Evolutionary conservation across 2,113 vertebrate species (phyloP), one percentile per base, ranked within the genome.

Genomic region (Clupea harengus): DNA sequence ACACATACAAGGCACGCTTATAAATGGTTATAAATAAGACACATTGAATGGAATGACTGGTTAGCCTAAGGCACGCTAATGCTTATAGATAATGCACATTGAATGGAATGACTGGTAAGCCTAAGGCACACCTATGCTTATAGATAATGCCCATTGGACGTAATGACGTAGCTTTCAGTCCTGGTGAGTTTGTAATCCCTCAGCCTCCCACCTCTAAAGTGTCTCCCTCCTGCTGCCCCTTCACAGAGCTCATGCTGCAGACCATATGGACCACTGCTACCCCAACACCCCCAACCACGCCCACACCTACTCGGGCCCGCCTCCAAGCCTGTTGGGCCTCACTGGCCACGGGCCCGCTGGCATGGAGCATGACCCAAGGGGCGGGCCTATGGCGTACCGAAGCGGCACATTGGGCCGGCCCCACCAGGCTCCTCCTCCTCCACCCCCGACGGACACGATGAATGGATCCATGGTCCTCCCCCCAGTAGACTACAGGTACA

Each of bases 381-480:
- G 95, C 1, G 94, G 96, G n/a, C 92, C 94, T 0, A 93, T 96
- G 92, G 96, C 95, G 0, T 94, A 95, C 20, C 95, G 97, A 85
- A 96, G 97, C 0, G 95, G 95, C 88, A 97, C 97, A 18, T 92
- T 98, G 85, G 98, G 97, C 72, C 97, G 98, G 82, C 92, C 96
- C 81, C 97, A 99, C 89, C 97, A 99, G 67, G 97, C 97, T 1
- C 97, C 97, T 0, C 96, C 98, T 11, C 97, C 97, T 85, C 97
- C 98, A 22, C 97, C 97, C 2, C 95, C 96, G 89, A 91, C 95
- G 13, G 97, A 98, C 57, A 95, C 94, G 0, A 87, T 97, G 91
- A 94, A 97, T 17, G 95, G 95, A 87, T 94, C 96, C 5, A 92
- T 95, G 81, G 91, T 95, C 3, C 87, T 95, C 84, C 94, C 95